phyloP scores from a whole-genome alignment of 2,113 vertebrate genomes.

The Actenoides lindsayi region DNA sequence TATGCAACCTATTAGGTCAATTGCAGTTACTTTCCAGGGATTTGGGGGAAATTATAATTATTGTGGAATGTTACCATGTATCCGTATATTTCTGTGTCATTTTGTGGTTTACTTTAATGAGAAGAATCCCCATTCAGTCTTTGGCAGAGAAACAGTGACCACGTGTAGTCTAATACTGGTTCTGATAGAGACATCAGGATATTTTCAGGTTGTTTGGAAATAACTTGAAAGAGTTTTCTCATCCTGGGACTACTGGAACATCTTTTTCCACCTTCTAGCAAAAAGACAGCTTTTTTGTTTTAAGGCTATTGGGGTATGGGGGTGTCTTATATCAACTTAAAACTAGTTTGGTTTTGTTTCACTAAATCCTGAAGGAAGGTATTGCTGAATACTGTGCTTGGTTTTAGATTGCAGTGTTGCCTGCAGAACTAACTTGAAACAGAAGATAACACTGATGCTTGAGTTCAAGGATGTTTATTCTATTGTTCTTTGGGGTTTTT shows the following conservation, averaged over 20 bases:
- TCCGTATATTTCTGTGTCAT: not conserved
- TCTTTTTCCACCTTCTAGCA: not conserved
- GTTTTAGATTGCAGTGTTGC: not conserved
- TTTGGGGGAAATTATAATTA: not conserved
- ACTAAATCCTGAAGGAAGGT: not conserved
- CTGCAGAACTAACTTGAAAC: not conserved
- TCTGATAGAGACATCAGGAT: not conserved
- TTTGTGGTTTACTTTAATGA: not conserved
- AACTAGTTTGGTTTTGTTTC: not conserved
- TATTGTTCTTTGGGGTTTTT: conserved; percentile 36
- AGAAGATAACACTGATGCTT: not conserved
- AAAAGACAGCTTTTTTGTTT: not conserved
- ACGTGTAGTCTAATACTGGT: not conserved
- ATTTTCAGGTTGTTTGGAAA: conserved; percentile 26
- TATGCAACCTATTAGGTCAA: not conserved
- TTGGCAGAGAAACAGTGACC: not conserved
- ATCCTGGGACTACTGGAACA: not conserved
- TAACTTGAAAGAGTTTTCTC: not conserved
- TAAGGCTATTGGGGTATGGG: not conserved
- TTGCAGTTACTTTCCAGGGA: not conserved
- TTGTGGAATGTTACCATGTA: not conserved
- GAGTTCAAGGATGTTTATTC: not conserved
- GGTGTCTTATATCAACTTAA: not conserved
- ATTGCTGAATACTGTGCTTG: not conserved
- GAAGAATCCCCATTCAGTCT: not conserved